Evolutionary conservation across 2,113 vertebrate genomes (phyloP).

Genomic region (Chinchilla lanigera): DNA sequence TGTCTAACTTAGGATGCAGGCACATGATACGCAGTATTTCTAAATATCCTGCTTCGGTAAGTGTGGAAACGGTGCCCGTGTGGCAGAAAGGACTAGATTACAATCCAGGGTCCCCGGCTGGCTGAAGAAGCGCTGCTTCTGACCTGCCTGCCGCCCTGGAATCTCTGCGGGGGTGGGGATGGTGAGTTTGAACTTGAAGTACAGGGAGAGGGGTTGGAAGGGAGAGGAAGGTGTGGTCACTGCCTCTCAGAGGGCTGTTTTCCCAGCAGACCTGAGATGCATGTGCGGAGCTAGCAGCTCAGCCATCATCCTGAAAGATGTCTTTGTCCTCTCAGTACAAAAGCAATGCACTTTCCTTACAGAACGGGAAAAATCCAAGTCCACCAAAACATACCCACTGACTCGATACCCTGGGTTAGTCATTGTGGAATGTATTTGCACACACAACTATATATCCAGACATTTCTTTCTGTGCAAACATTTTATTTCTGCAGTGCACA

Average conservation of each 20-base stretch:
- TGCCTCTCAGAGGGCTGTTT: background rate
- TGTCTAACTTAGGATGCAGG: background rate
- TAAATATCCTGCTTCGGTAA: constrained; percentile 16
- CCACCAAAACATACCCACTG: background rate
- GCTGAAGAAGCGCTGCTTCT: background rate
- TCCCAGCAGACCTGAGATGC: background rate
- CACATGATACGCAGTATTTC: background rate
- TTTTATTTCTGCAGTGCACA: background rate
- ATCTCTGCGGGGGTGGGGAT: background rate
- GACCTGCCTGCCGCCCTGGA: background rate
- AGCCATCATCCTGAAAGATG: background rate
- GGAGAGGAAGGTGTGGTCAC: background rate
- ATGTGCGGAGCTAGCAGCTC: background rate
- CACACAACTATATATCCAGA: background rate
- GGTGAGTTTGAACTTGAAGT: background rate
- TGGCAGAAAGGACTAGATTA: background rate
- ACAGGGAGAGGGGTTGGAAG: background rate
- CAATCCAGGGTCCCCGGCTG: constrained; percentile 15
- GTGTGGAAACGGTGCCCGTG: background rate
- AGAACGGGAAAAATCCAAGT: background rate
- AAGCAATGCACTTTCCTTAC: background rate
- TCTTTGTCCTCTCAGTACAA: background rate
- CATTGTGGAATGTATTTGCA: background rate
- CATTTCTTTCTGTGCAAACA: background rate
- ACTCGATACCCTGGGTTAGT: background rate